Base-by-base conservation (phyloP, 2,797 vertebrate species). In the Eremophila alpestris region DNA sequence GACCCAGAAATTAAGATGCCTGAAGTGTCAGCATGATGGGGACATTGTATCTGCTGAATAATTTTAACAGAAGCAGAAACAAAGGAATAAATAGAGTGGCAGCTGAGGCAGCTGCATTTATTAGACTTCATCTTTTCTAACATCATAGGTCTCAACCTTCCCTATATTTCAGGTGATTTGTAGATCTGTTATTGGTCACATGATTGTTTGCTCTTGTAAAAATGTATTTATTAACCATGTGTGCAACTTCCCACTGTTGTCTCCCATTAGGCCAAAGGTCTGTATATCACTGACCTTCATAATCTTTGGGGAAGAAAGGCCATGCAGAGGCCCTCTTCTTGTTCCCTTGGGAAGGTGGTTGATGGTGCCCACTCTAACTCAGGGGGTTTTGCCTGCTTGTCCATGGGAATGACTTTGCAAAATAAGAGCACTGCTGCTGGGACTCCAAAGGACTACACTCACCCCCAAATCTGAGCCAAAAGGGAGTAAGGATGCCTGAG, bases 401-500 rank as follows among this genome's bases (percentile, higher is more conserved):
- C 16, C 4, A 0, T 46, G 26, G 49, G 19, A 27, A 32, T 67
- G 48, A 32, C 21, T 87, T 75, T 30, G 30, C 45, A 41, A 73
- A 82, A 36, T 58, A 52, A 30, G 27, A 26, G 8, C 19, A 10
- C 27, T 27, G 17, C 17, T 62, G 23, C 26, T 87, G 55, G 22
- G 11, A 34, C 38, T 68, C 64, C n/a, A 54, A 62, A 54, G 22
- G 23, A 55, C 16, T 32, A 19, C 16, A 34, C 8, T 4, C 13
- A 6, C 15, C 19, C 27, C 30, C 29, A 22, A 73, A 32, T 43
- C 14, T 0, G 0, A 88, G 41, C 46, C 6, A 2, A 41, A 38
- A 65, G 7, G 10, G 30, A 51, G 20, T 34, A 52, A 74, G 15
- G 20, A 41, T 3, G 2, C 16, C 27, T 32, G 19, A 54, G 22